These are phyloP conservation scores for Helicoverpa armigera DNA, from an alignment of 1,140 invertebrate species.

Conservation along the genomic window DNA sequence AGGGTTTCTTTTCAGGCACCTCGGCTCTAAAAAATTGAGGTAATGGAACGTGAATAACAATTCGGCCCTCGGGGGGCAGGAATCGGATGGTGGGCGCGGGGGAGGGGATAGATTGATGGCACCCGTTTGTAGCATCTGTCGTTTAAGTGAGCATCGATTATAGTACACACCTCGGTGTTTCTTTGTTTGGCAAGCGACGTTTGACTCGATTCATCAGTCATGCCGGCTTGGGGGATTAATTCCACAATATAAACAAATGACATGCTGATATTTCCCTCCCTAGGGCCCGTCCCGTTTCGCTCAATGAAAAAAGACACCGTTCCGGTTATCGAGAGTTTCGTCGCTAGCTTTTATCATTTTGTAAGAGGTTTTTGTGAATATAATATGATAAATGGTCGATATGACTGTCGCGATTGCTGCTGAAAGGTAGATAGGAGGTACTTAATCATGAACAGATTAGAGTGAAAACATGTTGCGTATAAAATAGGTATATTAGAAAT, in stretches of 20 bases:
- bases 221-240: constrained; percentile 68
- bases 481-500: background rate
- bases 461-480: background rate
- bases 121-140: constrained; percentile 84
- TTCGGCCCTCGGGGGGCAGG: constrained; percentile 73
- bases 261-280: constrained; percentile 66
- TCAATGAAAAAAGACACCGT: constrained; percentile 57
- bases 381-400: constrained; percentile 49
- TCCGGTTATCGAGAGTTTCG: constrained; percentile 55
- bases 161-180: constrained; percentile 80
- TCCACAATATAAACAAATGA: constrained; percentile 76
- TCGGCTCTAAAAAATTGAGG: constrained; percentile 84
- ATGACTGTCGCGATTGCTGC: constrained; percentile 32
- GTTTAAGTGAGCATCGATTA: constrained; percentile 84
- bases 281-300: constrained; percentile 48
- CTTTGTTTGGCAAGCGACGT: constrained; percentile 77
- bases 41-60: constrained; percentile 86
- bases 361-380: constrained; percentile 57
- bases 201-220: constrained; percentile 75
- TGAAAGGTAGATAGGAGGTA: constrained; percentile 5
- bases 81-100: constrained; percentile 68
- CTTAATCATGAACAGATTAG: constrained; percentile 27
- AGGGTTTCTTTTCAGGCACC: constrained; percentile 84
- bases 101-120: constrained; percentile 81
- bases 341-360: constrained; percentile 59